Base-by-base conservation (phyloP, 2,113 vertebrate species). In the Paramisgurnus dabryanus region DNA sequence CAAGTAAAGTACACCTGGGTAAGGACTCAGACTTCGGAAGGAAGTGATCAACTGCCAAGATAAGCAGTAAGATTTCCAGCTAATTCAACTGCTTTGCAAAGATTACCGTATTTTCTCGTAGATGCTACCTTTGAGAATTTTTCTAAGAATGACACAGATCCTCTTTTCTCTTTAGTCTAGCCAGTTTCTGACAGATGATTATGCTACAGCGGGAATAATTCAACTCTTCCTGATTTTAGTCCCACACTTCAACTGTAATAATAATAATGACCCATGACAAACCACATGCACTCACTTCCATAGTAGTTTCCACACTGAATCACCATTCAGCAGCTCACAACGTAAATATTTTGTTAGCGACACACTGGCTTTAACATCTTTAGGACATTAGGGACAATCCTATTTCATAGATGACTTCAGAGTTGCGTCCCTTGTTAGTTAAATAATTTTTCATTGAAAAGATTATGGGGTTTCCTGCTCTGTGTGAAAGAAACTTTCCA, bases 21-120 rank as follows among this genome's bases (percentile, higher is more conserved):
- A 90, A 88, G 87, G 94, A 87, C 86, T 77, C 86, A 86, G 81
- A 89, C 90, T 90, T 85, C 79, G 87, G 67, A 90, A 95, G 94
- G 94, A 96, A 95, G 89, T 79, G 74, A 64, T 84, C 12, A 17
- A 7, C 50, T 77, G 93, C 94, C 95, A 97, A 95, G 90, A 92
- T 93, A 95, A 96, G 92, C 94, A 95, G 93, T 67, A 93, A 90
- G 89, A 93, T 93, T 94, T 95, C 93, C 93, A 92, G 90, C 89
- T 92, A 91, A 89, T 91, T 93, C 65, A 85, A 83, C 79, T 75
- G 70, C 72, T 82, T 85, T 81, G 82, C 87, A 90, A 91, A 90
- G 86, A 89, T 87, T 86, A 76, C 60, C 22, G 40, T 71, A 63
- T 64, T 40, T 57, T 57, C 64, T 72, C 41, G 50, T 74, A 49